These are phyloP conservation scores for Trilocha varians DNA, from an alignment of 2,888 invertebrate genomes.

Conservation along the genomic window DNA sequence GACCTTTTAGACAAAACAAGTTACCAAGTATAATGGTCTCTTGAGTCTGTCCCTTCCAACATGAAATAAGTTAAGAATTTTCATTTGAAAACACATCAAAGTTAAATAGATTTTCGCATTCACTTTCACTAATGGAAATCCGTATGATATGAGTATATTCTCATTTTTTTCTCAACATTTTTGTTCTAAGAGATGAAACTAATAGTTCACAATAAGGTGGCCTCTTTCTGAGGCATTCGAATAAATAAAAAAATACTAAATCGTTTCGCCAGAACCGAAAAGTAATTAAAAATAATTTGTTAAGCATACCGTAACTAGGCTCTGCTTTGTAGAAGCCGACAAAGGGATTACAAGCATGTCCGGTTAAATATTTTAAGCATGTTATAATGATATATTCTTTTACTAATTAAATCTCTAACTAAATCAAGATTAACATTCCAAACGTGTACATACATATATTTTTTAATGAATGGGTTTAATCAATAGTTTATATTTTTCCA, in stretches of 20 bases:
- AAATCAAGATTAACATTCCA: background rate
- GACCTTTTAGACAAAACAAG: too few relatives aligned
- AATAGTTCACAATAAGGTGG: too few relatives aligned
- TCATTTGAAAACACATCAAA: too few relatives aligned
- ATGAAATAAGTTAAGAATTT: too few relatives aligned
- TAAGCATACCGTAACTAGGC: conserved; percentile 45
- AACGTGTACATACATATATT: background rate
- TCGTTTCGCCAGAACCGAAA: conserved; percentile 10
- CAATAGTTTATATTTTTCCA: background rate
- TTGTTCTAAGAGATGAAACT: too few relatives aligned
- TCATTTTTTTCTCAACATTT: too few relatives aligned
- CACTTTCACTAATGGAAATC: too few relatives aligned
- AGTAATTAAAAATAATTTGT: conserved; percentile 35
- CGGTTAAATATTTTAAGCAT: conserved; percentile 4
- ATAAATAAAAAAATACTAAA: background rate
- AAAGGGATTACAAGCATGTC: conserved; percentile 15
- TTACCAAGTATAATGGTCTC: too few relatives aligned
- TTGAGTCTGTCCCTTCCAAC: too few relatives aligned
- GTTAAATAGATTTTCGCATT: too few relatives aligned
- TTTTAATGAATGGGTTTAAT: background rate
- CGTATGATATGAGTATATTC: too few relatives aligned
- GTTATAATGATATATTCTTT: conserved; percentile 1
- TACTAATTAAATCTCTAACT: background rate
- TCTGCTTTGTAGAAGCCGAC: conserved; percentile 50
- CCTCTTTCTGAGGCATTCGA: too few relatives aligned